phyloP scores from a whole-genome alignment of 1,140 invertebrate species.

The Archegozetes longisetosus region DNA sequence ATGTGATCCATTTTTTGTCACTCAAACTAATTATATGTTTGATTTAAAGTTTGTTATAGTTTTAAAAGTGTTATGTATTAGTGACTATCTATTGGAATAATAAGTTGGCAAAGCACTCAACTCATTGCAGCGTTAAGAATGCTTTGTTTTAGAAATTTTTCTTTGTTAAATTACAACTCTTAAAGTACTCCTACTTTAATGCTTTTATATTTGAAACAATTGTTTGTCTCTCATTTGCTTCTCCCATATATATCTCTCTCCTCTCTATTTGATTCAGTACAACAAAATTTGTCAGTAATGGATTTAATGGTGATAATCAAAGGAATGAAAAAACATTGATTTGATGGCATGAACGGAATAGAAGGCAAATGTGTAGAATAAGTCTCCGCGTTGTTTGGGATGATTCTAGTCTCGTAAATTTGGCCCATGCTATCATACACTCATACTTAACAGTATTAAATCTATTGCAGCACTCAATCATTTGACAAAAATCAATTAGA shows the following conservation, averaged over 20 bases:
- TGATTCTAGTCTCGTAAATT: not conserved
- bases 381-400: too few relatives aligned
- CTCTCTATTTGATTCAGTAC: not conserved
- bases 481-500: constrained; percentile 6
- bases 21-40: not conserved
- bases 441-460: not conserved
- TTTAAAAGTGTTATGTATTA: not conserved
- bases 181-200: not conserved
- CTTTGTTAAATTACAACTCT: not conserved
- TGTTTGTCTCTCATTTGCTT: too few relatives aligned
- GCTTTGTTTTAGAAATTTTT: not conserved
- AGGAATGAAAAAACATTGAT: constrained; percentile 4
- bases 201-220: not conserved
- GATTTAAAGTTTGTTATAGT: not conserved
- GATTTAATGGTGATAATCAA: constrained; percentile 2
- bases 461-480: not conserved
- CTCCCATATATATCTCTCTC: not conserved
- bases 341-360: not conserved
- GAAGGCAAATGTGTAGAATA: too few relatives aligned
- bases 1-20: not conserved
- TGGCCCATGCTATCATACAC: not conserved
- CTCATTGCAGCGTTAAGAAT: not conserved
- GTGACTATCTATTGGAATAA: not conserved
- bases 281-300: not conserved
- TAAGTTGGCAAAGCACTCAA: not conserved